These are phyloP conservation scores for Orchesella flavescens DNA, from an alignment of 2,888 invertebrate species.

Conservation along the genomic window DNA sequence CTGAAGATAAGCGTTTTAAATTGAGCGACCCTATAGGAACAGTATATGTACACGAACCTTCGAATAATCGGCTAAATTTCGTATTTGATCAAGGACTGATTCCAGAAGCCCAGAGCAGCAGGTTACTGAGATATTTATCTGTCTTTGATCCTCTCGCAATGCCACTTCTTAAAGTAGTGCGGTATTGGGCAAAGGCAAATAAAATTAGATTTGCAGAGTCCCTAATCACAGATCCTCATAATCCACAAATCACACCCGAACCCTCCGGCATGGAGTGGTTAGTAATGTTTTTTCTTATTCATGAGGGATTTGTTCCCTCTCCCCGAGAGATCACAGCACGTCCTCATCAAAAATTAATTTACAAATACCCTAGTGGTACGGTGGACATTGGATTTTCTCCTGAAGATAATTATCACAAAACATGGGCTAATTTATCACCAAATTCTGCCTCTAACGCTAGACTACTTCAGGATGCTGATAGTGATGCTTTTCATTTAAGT, in stretches of 20 bases:
- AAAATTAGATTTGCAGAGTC: neutral
- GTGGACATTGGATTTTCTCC: too few relatives aligned
- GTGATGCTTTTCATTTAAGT: neutral
- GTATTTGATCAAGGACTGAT: neutral
- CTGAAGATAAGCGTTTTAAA: too few relatives aligned
- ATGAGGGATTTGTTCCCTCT: neutral
- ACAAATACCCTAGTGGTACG: too few relatives aligned
- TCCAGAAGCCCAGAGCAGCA: slow-evolving; percentile 5
- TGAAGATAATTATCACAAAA: too few relatives aligned
- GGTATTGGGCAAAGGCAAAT: slow-evolving; percentile 20
- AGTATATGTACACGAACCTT: too few relatives aligned
- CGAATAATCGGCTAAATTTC: neutral
- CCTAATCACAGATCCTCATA: neutral
- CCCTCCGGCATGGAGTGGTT: slow-evolving; percentile 12
- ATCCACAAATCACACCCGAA: neutral
- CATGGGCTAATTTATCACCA: too few relatives aligned
- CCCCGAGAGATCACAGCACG: too few relatives aligned
- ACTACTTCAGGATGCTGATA: too few relatives aligned
- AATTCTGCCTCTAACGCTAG: too few relatives aligned
- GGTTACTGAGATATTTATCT: neutral
- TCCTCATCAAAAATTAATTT: too few relatives aligned
- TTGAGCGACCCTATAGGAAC: too few relatives aligned
- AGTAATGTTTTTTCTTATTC: neutral
- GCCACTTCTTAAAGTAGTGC: neutral
- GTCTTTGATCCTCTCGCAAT: neutral